A percentile compares a stretch with the other conserved stretches of the same genome.
Conservation (phyloP, 2,113 vertebrate genomes). For the Synchiropus splendidus region DNA sequence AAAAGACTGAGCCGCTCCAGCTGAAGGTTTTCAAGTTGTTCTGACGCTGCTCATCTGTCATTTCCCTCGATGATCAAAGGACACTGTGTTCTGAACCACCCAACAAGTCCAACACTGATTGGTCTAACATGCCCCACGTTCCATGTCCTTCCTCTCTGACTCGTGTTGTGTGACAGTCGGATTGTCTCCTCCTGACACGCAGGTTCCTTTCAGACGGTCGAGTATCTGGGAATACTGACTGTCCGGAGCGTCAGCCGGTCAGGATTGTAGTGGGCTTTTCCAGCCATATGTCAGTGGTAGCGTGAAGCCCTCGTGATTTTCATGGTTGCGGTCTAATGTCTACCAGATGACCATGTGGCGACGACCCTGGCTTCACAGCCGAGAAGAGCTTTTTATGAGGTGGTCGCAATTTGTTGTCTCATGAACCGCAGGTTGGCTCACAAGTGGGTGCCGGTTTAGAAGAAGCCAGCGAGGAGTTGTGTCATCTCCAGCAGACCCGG, state of each 20-base stretch:
- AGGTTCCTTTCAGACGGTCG: no score
- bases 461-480: slow-evolving; percentile 1
- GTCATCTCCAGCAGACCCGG: not conserved
- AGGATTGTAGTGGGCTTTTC: slow-evolving; percentile 13
- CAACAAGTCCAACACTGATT: no score
- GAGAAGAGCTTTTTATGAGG: slow-evolving; percentile 52
- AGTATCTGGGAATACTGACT: no score
- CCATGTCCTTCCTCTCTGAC: no score
- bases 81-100: no score
- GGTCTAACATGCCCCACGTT: no score
- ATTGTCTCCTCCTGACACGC: no score
- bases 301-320: slow-evolving; percentile 22
- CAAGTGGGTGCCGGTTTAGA: slow-evolving; percentile 32
- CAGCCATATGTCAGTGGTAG: slow-evolving; percentile 16
- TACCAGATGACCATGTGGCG: slow-evolving; percentile 55
- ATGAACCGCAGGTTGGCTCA: slow-evolving; percentile 55
- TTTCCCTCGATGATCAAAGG: not conserved
- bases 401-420: slow-evolving; percentile 60
- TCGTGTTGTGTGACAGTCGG: no score
- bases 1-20: no score
- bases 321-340: slow-evolving; percentile 49
- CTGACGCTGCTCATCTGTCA: no score
- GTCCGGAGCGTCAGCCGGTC: slow-evolving; percentile 4
- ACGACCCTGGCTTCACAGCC: slow-evolving; percentile 33
- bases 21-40: no score